phyloP scores from a whole-genome alignment of 2,888 invertebrate species.

The Nephrocerus scutellatus region DNA sequence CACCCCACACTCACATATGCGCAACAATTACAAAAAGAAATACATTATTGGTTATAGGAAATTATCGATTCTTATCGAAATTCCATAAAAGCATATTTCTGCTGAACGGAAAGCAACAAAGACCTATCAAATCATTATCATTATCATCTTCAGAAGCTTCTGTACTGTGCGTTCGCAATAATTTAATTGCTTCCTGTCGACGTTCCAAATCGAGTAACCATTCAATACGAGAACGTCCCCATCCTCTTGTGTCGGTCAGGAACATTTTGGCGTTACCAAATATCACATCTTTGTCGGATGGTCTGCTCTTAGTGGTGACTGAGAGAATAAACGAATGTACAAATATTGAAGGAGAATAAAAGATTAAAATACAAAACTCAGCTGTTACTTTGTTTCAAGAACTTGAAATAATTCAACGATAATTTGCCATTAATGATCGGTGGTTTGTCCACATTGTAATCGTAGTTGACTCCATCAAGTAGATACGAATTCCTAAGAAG shows the following conservation, averaged over 20 bases:
- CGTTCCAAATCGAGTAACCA: slow-evolving; percentile 20
- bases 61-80: no score
- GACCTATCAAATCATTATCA: slow-evolving; percentile 12
- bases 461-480: slow-evolving; percentile 10
- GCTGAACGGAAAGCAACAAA: slow-evolving; percentile 19
- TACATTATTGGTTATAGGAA: no score
- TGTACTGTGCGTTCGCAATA: no score
- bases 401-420: slow-evolving; percentile 1
- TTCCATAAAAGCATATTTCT: slow-evolving; percentile 11
- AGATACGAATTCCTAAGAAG: slow-evolving; percentile 3
- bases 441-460: slow-evolving; percentile 4
- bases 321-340: neutral
- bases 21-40: no score
- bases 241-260: slow-evolving; percentile 5
- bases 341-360: no score
- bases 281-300: slow-evolving; percentile 16
- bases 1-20: no score
- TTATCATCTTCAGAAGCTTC: no score
- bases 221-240: slow-evolving; percentile 20
- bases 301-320: slow-evolving; percentile 12
- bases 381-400: slow-evolving; percentile 14
- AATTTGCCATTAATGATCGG: slow-evolving; percentile 2
- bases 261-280: slow-evolving; percentile 14
- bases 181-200: slow-evolving; percentile 4
- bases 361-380: no score